phyloP scores from a whole-genome alignment of 2,113 vertebrate species.

The Rhinichthys klamathensis region DNA sequence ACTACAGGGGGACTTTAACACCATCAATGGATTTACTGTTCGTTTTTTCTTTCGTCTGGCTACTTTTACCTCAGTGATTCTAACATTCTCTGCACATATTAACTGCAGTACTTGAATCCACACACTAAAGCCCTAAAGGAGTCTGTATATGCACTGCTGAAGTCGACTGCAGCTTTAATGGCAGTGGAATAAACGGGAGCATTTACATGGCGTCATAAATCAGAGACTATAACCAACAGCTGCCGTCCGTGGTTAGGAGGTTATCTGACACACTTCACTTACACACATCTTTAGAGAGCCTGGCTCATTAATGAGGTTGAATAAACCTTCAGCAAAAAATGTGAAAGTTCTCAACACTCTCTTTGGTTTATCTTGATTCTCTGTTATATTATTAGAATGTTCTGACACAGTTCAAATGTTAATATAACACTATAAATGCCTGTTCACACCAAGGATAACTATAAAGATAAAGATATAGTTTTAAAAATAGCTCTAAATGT shows the following conservation, averaged over 20 bases:
- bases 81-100: neutral
- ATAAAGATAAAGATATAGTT: too few species aligned
- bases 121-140: neutral
- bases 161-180: neutral
- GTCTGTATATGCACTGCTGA: neutral
- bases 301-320: neutral
- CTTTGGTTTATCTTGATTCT: neutral
- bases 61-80: neutral
- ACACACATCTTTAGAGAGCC: neutral
- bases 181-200: neutral
- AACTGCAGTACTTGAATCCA: neutral
- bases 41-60: neutral
- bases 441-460: too few species aligned
- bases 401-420: neutral
- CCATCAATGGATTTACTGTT: neutral
- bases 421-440: neutral
- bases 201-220: constrained; percentile 7
- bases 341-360: neutral
- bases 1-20: neutral
- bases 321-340: neutral
- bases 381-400: neutral
- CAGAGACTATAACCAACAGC: neutral
- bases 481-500: too few species aligned
- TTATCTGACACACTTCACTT: neutral
- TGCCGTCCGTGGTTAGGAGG: neutral